Conservation (phyloP, 2,888 invertebrate species). For the Chymomyza caudatula region DNA sequence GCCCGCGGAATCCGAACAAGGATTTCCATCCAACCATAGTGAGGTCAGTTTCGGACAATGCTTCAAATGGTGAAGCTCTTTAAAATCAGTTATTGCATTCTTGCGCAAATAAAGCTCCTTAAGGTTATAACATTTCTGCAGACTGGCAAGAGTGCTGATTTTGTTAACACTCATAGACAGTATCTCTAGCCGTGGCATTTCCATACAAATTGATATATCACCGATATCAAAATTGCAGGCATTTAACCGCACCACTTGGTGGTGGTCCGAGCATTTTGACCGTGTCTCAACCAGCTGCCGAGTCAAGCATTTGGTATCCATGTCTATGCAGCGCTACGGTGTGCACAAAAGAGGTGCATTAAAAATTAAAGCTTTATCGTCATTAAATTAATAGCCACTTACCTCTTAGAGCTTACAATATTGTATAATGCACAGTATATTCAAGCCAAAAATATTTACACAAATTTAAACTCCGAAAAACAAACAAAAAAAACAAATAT, state of each 20-base stretch:
- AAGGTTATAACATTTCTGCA: conserved; percentile 8
- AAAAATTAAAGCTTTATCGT: too few relatives aligned
- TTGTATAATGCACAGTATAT: too few relatives aligned
- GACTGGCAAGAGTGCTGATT: not conserved
- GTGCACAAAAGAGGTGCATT: not conserved
- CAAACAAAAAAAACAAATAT: too few relatives aligned
- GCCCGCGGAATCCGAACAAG: conserved; percentile 8
- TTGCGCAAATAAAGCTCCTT: conserved; percentile 10
- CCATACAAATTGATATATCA: conserved; percentile 5
- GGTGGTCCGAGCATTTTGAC: not conserved
- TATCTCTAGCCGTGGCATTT: conserved; percentile 17
- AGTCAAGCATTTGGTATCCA: not conserved
- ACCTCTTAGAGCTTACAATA: too few relatives aligned
- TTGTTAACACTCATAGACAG: conserved; percentile 14
- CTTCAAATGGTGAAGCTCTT: conserved; percentile 8
- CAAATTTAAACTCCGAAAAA: too few relatives aligned
- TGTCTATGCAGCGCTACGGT: not conserved
- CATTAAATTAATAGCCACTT: too few relatives aligned
- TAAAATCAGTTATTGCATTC: not conserved
- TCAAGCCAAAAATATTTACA: too few relatives aligned
- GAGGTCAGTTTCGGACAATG: not conserved
- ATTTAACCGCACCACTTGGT: not conserved
- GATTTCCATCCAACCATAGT: conserved; percentile 12
- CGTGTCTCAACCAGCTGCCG: conserved; percentile 4
- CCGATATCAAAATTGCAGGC: conserved; percentile 6